Base-by-base conservation (phyloP, 1,140 invertebrate species). In the Brachionus manjavacas region DNA sequence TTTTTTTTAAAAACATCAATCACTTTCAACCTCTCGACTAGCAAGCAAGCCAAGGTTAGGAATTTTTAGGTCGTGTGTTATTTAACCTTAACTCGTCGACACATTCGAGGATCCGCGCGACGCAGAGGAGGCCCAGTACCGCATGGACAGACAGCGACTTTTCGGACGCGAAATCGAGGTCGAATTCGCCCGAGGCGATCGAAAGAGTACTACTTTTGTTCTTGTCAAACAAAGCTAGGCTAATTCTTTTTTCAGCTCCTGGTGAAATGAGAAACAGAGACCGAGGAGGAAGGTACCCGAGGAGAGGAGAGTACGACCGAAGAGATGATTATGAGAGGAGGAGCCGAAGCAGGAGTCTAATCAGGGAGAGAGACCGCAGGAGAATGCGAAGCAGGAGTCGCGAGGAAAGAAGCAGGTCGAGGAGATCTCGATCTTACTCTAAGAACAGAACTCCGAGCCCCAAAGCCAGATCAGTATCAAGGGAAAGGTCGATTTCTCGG, bases 151-250 rank as follows among this genome's bases (percentile, higher is more conserved):
- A 84, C 86, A 88, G 9, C 86, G 88, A 39, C 88, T 90, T 80
- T 88, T 87, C 86, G 91, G 91, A 4, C 85, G 90, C 78, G 90
- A 91, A 83, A 85, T 91, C 43, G 90, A 91, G 85, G 89, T 91
- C 66, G 90, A 91, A 85, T 91, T 91, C 88, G 91, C 91, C 14
- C 88, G 91, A 87, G 91, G 91, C 76, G 91, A 91, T 80, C 85
- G 91, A 72, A 91, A 91, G 88, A 90, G 90, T 91, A 88, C 31
- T 90, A 91, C 43, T 46, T 46, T 46, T 6, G 43, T 9, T 46
- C 3, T 4, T 16, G 9, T 23, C 8, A 66, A 66, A 23, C 16
- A 28, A 49, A 46, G n/a, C 12, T 60, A 16, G 52, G 28, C 4
- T 31, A 80, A 80, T 66, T 80, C 39, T 14, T 3, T 70, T 66